Percentiles rank a stretch among this genome's conserved stretches.
Evolutionary conservation across 2,888 invertebrate species (phyloP).

Genomic region (Rhagonycha lutea): DNA sequence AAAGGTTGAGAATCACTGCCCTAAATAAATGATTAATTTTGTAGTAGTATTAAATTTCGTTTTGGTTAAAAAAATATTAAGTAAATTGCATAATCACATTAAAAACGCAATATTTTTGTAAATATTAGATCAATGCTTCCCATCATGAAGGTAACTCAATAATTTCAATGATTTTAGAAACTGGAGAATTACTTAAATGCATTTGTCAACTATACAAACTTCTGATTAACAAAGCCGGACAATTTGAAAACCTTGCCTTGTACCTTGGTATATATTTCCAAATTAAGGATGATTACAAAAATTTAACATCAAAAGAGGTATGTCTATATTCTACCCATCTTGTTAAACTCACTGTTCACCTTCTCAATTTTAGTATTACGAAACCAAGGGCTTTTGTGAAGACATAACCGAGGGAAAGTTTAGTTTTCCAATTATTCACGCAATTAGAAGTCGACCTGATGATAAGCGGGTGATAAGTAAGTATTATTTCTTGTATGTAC

Average conservation of each 20-base stretch:
- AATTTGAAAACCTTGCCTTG: background rate
- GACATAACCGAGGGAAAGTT: slow-evolving; percentile 2
- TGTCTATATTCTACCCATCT: background rate
- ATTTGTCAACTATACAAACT: background rate
- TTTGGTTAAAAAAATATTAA: no score
- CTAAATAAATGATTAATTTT: no score
- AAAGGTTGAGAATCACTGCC: no score
- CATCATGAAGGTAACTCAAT: background rate
- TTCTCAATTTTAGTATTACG: background rate
- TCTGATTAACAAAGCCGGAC: background rate
- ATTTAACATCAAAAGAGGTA: background rate
- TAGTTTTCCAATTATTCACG: background rate
- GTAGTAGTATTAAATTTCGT: no score
- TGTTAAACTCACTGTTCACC: background rate
- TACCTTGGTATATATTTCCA: background rate
- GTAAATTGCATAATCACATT: no score
- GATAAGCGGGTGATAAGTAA: background rate
- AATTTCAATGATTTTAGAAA: background rate
- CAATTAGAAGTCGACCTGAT: background rate
- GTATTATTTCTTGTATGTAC: background rate
- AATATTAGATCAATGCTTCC: background rate
- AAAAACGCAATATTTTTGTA: no score
- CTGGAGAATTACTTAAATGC: background rate
- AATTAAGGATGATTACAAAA: background rate
- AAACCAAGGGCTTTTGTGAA: slow-evolving; percentile 6